Base-by-base conservation (phyloP, 1,140 invertebrate species). In the Cydia splendana region DNA sequence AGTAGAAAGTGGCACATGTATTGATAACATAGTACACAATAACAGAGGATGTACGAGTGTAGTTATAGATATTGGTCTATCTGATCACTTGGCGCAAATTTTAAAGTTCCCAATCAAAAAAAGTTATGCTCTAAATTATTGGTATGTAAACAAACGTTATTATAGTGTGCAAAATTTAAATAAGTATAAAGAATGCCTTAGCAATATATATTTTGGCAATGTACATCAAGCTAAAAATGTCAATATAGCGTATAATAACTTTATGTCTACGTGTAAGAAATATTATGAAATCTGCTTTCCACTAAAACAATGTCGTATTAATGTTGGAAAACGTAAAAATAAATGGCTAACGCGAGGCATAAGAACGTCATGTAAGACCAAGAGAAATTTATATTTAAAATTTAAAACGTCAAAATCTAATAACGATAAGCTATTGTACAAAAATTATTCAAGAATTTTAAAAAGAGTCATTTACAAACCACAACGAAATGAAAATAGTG, bases 281-380 rank as follows among this genome's bases (percentile, higher is more conserved):
- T 69, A 67, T 76, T 76, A 48, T 76, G 24, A 76, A 9, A 20
- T 69, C 4, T 76, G 75, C 45, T 76, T 76, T 28, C 75, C 75
- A 12, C 15, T 51, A 24, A 67, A 28, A n/a, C 1, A 13, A 15
- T 12, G 51, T 18, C 48, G 65, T 28, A 69, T 67, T 48, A 20
- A n/a, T 42, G 9, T 42, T 4, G 38, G 38, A 9, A 9, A 69
- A 62, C 12, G 48, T 3, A 67, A 30, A 45, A 9, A 13, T 13
- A 76, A 67, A 76, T 76, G 75, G 75, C 30, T 76, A 51, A 30
- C 30, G 13, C 15, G 20, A 2, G 42, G 75, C 9, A 76, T 76
- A 34, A 67, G 51, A 53, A 9, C 4, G 42, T 62, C 57, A 34
- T 67, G 65, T 34, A 67, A 28, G 69, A n/a, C 15, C 2, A 76